Evolutionary conservation across 2,113 vertebrate species (phyloP), one percentile per base, ranked within the genome.

Genomic region (Danionella cerebrum): DNA sequence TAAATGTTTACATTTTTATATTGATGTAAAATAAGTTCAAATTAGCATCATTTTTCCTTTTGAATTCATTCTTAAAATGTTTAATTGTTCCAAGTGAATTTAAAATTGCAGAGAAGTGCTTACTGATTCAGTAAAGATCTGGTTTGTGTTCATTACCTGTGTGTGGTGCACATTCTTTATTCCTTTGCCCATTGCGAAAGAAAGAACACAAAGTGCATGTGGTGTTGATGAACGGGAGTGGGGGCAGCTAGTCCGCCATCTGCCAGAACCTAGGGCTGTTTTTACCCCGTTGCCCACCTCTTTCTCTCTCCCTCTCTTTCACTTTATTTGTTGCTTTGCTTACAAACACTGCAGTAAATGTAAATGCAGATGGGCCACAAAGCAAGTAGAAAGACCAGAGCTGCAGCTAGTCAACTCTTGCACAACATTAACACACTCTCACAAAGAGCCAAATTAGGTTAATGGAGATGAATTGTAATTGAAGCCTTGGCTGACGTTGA

Each of bases 251-350:
- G 35, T 60, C 52, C 53, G 47, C 77, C 77, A 79, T 79, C 77
- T 79, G 74, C 71, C 74, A 76, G 60, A 69, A 72, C 77, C 74
- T 70, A 72, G 41, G 74, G 77, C 77, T 70, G 72, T 79, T 72
- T 69, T 74, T 76, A 69, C 66, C 77, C 69, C 72, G 74, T 64
- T 74, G 66, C 69, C 62, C 65, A 19, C 48, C 19, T 53, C 19
- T 47, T 62, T 69, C 45, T 41, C 36, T 69, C 60, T 29, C 38
- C 39, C 64, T 64, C 45, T 36, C 38, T n/a, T 22, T 47, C 59
- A 25, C 29, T 14, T 29, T 50, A n/a, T 42, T 58, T 53, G 52
- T 41, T 25, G 22, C 24, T 60, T 62, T 4, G 13, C 25, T 69
- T 52, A 51, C 31, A 59, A 24, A 48, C 22, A 35, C 52, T 48